Base-by-base conservation (phyloP, 2,113 vertebrate species). In the Chaetura pelagica region DNA sequence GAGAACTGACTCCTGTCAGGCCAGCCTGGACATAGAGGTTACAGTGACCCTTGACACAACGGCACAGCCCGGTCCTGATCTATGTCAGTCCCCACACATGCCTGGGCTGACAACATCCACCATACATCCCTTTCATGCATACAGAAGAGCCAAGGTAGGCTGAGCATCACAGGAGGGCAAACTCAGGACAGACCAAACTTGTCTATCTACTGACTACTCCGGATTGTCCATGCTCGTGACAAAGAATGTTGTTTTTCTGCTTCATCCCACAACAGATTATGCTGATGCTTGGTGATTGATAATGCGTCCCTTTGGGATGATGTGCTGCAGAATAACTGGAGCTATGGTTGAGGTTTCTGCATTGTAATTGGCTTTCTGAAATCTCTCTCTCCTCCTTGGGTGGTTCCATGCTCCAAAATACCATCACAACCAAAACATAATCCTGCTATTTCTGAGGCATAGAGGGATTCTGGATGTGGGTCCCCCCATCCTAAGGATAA, bases 81-180 rank as follows among this genome's bases (percentile, higher is more conserved):
- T 15, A 7, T 29, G 9, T 26, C 24, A 1, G 24, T 40, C 44
- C 17, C 30, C 1, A 0, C 8, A 9, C 0, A 0, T 13, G 15
- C 27, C 38, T 44, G 52, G 34, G 7, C 35, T 74, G 61, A 11
- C 35, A 3, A 1, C 0, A 0, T 35, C 26, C 44, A 20, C 38
- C 3, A 1, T 5, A 6, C 6, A 1, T 32, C 44, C 24, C 17
- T 82, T 12, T 12, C 18, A 2, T 1, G 30, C 40, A 23, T 48
- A 32, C 38, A 16, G 82, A 59, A 75, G 38, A 48, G 21, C 30
- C 14, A 21, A 55, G 40, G 35, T 0, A 24, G 29, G 29, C 42
- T 81, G 46, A 55, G 34, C 16, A 34, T 27, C 5, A 2, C 2
- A 0, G 71, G 34, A 26, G 23, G 34, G 15, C 64, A 38, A 34